Evolutionary conservation across 2,797 vertebrate species (phyloP), one percentile per base, ranked within the genome.

Genomic region (Labroides dimidiatus): DNA sequence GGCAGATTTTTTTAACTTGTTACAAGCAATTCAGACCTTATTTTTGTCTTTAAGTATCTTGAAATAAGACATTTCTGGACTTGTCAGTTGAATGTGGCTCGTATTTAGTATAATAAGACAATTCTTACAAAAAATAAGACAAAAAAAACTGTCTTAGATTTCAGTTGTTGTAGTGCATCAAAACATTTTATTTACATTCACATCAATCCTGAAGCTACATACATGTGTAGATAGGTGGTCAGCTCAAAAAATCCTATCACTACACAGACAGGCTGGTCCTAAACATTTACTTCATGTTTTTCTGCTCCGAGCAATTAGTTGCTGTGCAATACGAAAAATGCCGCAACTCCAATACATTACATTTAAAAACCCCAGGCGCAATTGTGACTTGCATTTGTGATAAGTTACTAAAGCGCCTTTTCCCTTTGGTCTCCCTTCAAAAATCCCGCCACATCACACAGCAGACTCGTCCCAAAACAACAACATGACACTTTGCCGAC

Each of bases 401-500:
- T 86, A 87, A 87, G 81, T 75, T 75, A 81, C 82, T 67, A 79
- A 86, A 86, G 81, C 81, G 23, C 75, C 75, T 62, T 77, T 58
- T 80, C 78, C 80, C 85, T 91, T 90, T 90, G 80, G 88, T 91
- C 81, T 84, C 61, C 68, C 86, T 88, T 90, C 87, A 91, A 90
- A 92, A 87, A 75, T 90, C 81, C 82, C 89, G 83, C 89, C 87
- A 85, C 89, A 91, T 92, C 87, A 91, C 87, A 92, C 76, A 10
- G 66, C 87, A 75, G 86, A 81, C 75, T 72, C 71, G 58, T 90
- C 89, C 89, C 87, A 85, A 91, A 91, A 93, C 89, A 91, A 91
- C 89, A 92, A 92, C 91, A 86, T 90, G 89, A 88, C 91, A 90
- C 84, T 84, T 69, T 72, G 77, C 72, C 82, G 84, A 89, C 90